Base-by-base conservation (phyloP, 2,113 vertebrate genomes). In the Rhinopomastus cyanomelas region DNA sequence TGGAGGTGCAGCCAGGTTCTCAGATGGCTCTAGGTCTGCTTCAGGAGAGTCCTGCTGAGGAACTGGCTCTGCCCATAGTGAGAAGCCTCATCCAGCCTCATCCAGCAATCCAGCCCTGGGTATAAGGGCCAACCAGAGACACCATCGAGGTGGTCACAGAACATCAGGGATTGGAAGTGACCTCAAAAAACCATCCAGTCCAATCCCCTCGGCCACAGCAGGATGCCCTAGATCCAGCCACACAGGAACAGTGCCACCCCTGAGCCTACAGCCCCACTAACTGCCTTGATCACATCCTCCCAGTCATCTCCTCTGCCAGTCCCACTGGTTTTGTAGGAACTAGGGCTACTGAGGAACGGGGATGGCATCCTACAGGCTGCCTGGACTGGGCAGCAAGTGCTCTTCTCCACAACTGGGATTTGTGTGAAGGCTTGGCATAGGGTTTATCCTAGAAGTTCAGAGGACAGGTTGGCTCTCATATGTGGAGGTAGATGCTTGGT, bases 321-420 rank as follows among this genome's bases (percentile, higher is more conserved):
- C 67, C 51, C 76, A 26, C 3, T 18, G 5, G 9, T 81, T 65
- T 13, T 36, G 42, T 0, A 0, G 66, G 39, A 66, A 60, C 9
- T 12, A 7, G 29, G 12, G 22, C 8, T 37, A 2, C 5, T 27
- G 71, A 51, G 39, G 60, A 73, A 52, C 7, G 17, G 36, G 42
- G 6, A 7, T 8, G 12, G 30, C 16, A 52, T 4, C 46, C 55
- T 29, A 30, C 73, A 51, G 8, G 8, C 48, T 52, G 51, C 57
- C 52, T 18, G 8, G 34, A 8, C 25, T 51, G 68, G 60, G 62
- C 49, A 46, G 27, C 6, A 19, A 11, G 37, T 21, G 18, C 49
- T 42, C 2, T 27, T 30, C 36, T 51, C 52, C 44, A 46, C 17
- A 18, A 16, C 0, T 64, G 25, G n/a, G 20, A 22, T 49, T 34